Conservation (phyloP, 2,888 invertebrate genomes). For the Imbricaverruca yamaguchii region DNA sequence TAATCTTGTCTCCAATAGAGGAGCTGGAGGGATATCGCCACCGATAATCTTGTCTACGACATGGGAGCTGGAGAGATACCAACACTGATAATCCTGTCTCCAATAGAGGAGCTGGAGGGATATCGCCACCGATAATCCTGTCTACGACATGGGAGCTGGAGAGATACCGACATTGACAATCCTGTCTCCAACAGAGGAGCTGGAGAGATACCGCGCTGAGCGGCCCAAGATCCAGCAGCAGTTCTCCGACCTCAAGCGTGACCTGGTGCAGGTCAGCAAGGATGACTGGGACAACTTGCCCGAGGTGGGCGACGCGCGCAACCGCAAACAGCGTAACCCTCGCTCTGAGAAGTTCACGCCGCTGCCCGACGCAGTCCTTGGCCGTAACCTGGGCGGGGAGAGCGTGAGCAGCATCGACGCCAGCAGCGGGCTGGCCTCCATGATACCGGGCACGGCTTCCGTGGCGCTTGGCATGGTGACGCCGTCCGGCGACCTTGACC, state of each 20-base stretch:
- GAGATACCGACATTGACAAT: background rate
- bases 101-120: no score
- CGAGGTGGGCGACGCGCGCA: conserved; percentile 98
- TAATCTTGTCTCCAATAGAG: no score
- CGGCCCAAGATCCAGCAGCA: conserved; percentile 98
- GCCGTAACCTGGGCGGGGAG: conserved; percentile 77
- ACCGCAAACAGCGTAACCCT: conserved; percentile 86
- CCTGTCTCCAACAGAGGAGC: conserved; percentile 55
- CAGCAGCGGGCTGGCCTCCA: conserved; percentile 54
- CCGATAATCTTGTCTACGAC: no score
- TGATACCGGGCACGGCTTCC: conserved; percentile 33
- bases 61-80: no score
- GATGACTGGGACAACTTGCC: conserved; percentile 97
- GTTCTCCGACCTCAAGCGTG: conserved; percentile 93
- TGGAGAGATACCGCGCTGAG: conserved; percentile 96
- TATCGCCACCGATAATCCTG: no score
- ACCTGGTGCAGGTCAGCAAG: conserved; percentile 70
- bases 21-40: no score
- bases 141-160: no score
- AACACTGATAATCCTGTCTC: no score
- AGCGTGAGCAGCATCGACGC: conserved; percentile 71
- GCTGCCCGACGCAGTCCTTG: conserved; percentile 88
- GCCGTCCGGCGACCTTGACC: conserved; percentile 73
- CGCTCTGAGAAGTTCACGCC: conserved; percentile 90
- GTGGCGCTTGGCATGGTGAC: conserved; percentile 41